Base-by-base conservation (phyloP, 2,113 vertebrate genomes). In the Lycocorax pyrrhopterus region DNA sequence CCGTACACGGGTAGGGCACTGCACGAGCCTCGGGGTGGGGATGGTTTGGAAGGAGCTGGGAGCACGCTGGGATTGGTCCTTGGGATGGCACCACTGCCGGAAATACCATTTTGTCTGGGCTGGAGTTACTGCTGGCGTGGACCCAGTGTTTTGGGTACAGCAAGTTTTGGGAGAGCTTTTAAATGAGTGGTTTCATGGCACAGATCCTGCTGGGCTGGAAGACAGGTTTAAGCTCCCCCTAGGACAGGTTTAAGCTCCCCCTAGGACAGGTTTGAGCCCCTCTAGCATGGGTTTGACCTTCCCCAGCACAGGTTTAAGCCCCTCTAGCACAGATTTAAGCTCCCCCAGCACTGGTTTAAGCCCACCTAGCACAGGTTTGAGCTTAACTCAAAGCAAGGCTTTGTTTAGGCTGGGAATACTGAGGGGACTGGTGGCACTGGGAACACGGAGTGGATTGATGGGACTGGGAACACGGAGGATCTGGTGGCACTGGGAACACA, bases 1-100 rank as follows among this genome's bases (percentile, higher is more conserved):
- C 86, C 4, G 97, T 96, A 56, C 7, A 1, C 5, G 43, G 47
- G 79, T n/a, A 64, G 74, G 64, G 73, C 23, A 13, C 77, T 8
- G n/a, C 58, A 7, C 0, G 2, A 43, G 32, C 63, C 41, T 77
- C 0, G 2, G 72, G 64, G 26, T 39, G 47, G 69, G 77, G n/a
- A 33, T 0, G 7, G 30, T 87, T 84, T 82, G 82, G 69, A 55
- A 91, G 66, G 49, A 78, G 66, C 60, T 75, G 79, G 46, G 41
- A 75, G 26, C 15, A 4, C 5, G 4, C 49, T 56, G 43, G 75
- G 46, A 29, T 72, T 41, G 21, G 44, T 83, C 21, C 72, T 58
- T 41, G 64, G 33, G 39, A 9, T 87, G 39, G 9, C 39, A 23
- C 47, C 1, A 7, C 47, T 47, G 64, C 77, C 55, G n/a, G 74